Base-by-base conservation (phyloP, 2,113 vertebrate species). In the Marmota flaviventris region DNA sequence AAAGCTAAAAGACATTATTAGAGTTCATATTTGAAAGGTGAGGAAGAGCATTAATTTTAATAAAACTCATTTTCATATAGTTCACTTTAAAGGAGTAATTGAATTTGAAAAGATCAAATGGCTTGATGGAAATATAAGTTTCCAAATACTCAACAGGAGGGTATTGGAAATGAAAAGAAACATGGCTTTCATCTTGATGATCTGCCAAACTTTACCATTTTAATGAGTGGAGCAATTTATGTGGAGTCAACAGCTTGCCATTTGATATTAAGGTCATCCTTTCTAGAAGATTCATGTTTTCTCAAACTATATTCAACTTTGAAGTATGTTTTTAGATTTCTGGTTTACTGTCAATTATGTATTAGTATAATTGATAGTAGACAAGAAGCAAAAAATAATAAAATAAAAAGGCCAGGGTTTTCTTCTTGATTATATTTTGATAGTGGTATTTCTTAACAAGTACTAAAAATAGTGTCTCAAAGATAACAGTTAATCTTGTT, bases 241-340 rank as follows among this genome's bases (percentile, higher is more conserved):
- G 76, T 29, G 6, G 79, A 76, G 53, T 82, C 75, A 73, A 89
- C 93, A 79, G 76, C 13, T 72, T 93, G 63, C 22, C 85, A 82
- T 96, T 98, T 96, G 83, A 93, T 92, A 89, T 82, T 91, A 98
- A 98, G 93, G 96, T 97, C 93, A 97, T 53, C 78, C 45, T 97
- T 96, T 83, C 20, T 42, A 95, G 53, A 94, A 91, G 75, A 29
- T 10, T 91, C 58, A 29, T 94, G 75, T 86, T 95, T 91, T 94
- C 83, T 93, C 48, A 91, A 96, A 91, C 14, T 76, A 3, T 76
- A 56, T 75, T 81, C 65, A 51, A 94, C 48, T 91, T 97, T 93
- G 51, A 98, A 92, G 45, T 76, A 22, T 3, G 48, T 45, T 82
- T 92, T 90, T 53, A 11, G 27, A 75, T 91, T 70, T 92, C 12